Base-by-base conservation (phyloP, 2,888 invertebrate genomes). In the Cetonia aurata region DNA sequence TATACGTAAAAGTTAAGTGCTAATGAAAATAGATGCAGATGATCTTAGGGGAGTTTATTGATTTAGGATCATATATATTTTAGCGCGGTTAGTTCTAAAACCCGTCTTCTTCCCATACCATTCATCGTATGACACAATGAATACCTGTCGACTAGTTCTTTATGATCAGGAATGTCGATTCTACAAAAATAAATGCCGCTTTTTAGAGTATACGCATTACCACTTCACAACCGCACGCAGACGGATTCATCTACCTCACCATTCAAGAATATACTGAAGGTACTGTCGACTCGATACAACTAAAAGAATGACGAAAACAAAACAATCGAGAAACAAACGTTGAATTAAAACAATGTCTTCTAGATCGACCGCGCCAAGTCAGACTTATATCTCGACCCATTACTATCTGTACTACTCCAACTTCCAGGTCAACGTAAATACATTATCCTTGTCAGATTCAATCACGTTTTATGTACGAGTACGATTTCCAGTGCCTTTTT, bases 401-500 rank as follows among this genome's bases (percentile, higher is more conserved):
- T 69, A 59, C 31, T 42, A 69, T 69, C 69, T 69, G 42, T 60
- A 69, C 69, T 69, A 52, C 68, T 69, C 59, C 69, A 44, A 53
- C 60, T 44, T 50, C 15, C 59, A 53, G 41, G 52, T 52, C 46
- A 56, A 37, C 31, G 60, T 69, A 69, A 69, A 69, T 69, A 69
- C 50, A 60, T 69, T 69, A 69, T 69, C 69, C 69, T 60, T 69
- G 69, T 69, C 69, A 60, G 69, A 60, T 69, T 59, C 59, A 69
- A 69, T 69, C 69, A 69, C 59, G 69, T 60, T 60, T 60, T 60
- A 60, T 25, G 25, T 25, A 25, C 25, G 25, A 25, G 25, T 69
- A 57, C 52, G 52, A 59, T 69, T 69, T 69, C 59, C 52, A 25
- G 25, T 25, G 25, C 25, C 3, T 25, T 25, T 25, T 25, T 48